Evolutionary conservation across 2,797 vertebrate species (phyloP).

Genomic region (Sardinella longiceps): DNA sequence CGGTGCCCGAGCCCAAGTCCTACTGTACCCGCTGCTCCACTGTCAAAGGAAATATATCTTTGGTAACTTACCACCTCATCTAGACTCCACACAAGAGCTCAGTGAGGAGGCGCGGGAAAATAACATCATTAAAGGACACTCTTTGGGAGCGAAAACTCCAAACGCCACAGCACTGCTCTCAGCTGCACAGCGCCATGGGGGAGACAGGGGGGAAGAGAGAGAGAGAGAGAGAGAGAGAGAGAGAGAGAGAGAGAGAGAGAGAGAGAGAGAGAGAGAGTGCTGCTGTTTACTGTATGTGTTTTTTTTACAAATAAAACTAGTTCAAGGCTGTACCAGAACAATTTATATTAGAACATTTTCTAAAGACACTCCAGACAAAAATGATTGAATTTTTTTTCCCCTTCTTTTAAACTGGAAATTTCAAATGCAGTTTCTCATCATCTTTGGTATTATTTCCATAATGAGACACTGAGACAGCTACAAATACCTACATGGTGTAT

Average conservation of each 20-base stretch:
- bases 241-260: background rate
- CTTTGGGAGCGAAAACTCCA: slow-evolving; percentile 51
- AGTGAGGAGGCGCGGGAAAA: slow-evolving; percentile 30
- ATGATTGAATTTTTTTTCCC: background rate
- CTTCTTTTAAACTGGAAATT: background rate
- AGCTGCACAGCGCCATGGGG: background rate
- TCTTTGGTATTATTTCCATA: background rate
- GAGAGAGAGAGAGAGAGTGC: background rate
- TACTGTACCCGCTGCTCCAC: slow-evolving; percentile 53
- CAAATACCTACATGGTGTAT: background rate
- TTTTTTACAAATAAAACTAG: background rate
- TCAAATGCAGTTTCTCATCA: background rate
- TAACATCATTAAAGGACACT: slow-evolving; percentile 58
- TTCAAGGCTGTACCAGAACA: background rate
- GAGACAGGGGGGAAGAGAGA: background rate
- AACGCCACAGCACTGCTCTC: slow-evolving; percentile 37
- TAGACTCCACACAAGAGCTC: slow-evolving; percentile 16
- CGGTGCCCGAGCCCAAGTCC: slow-evolving; percentile 59
- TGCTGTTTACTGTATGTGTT: background rate
- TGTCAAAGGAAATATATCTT: slow-evolving; percentile 19
- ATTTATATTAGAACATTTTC: background rate
- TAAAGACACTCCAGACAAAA: background rate
- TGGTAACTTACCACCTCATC: slow-evolving; percentile 57
- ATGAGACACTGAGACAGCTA: background rate
- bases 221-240: background rate